Conservation (phyloP, 1,140 invertebrate genomes). For the Euwallacea fornicatus region DNA sequence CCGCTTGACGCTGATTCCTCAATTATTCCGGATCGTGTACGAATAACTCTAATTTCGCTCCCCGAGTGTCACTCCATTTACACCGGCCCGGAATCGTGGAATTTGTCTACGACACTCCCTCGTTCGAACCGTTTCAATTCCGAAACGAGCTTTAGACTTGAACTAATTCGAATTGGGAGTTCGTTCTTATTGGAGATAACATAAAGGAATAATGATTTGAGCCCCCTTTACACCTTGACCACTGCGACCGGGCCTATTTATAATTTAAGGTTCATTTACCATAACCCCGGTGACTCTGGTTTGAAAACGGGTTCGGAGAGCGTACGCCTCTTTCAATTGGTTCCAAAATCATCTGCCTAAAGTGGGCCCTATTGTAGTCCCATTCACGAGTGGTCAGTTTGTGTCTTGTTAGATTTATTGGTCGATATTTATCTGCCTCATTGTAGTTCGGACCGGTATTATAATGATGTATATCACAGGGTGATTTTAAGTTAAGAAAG, state of each 20-base stretch:
- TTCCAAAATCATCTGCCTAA: conserved; percentile 22
- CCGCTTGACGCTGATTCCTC: conserved; percentile 36
- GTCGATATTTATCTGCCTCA: conserved; percentile 17
- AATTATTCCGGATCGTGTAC: conserved; percentile 34
- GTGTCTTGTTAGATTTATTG: conserved; percentile 27
- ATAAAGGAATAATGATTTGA: too few relatives aligned
- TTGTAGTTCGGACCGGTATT: conserved; percentile 2
- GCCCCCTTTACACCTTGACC: too few relatives aligned
- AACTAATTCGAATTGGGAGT: conserved; percentile 22
- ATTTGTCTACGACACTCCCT: conserved; percentile 31
- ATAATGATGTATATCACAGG: not conserved
- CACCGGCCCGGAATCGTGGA: conserved; percentile 23
- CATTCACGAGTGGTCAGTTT: conserved; percentile 20
- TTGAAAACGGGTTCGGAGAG: conserved; percentile 12
- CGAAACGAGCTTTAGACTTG: conserved; percentile 11
- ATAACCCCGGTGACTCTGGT: conserved; percentile 9
- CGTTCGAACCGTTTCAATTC: conserved; percentile 28
- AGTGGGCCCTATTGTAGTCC: conserved; percentile 14
- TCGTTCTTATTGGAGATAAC: not conserved
- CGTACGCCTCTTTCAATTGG: conserved; percentile 25
- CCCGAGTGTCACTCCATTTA: conserved; percentile 29
- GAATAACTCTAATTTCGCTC: conserved; percentile 30
- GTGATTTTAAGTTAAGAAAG: too few relatives aligned
- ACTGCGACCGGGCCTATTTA: not conserved
- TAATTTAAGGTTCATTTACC: conserved; percentile 30